Evolutionary conservation across 2,113 vertebrate species (phyloP), one percentile per base, ranked within the genome.

Genomic region (Oryctolagus cuniculus): DNA sequence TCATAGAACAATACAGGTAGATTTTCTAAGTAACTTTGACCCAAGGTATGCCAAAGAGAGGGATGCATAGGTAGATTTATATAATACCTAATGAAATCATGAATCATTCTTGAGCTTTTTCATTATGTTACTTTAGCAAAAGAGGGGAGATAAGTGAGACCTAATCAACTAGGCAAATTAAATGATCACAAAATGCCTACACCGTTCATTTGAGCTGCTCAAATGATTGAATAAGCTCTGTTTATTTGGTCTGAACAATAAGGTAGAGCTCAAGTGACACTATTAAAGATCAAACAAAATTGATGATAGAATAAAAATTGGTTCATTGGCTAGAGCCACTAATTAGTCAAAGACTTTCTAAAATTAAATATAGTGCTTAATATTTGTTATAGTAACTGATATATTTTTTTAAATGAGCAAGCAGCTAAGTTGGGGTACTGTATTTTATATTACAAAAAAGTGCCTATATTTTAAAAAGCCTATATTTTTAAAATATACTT

Each of bases 81-180:
- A 89, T 92, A 86, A 78, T 0, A 4, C 80, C 96, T 93, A 95
- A 95, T 96, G 85, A 95, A 82, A 96, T 84, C 90, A 87, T 66
- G 80, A 22, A 94, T 97, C 94, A 91, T 93, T 96, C 70, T 96
- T 44, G 55, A 94, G 91, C 15, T 90, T 95, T 84, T 95, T 90
- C 79, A 89, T 86, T 95, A 96, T 69, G 49, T 81, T 85, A 93
- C 80, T 96, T 95, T 95, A 81, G 64, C 69, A 79, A 94, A 10
- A 83, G 34, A 49, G 51, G 29, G 15, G 13, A 63, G 24, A 96
- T 85, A 87, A 97, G 89, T 84, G 95, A 96, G 66, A 82, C 27
- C 74, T 96, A 89, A 97, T 90, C 86, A 97, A 94, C 88, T 95
- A 96, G 31, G 75, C 44, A 88, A 97, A 95, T 94, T 96, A 96